These are phyloP conservation scores for Acromyrmex echinatior DNA, from an alignment of 1,140 invertebrate species.

Conservation along the genomic window DNA sequence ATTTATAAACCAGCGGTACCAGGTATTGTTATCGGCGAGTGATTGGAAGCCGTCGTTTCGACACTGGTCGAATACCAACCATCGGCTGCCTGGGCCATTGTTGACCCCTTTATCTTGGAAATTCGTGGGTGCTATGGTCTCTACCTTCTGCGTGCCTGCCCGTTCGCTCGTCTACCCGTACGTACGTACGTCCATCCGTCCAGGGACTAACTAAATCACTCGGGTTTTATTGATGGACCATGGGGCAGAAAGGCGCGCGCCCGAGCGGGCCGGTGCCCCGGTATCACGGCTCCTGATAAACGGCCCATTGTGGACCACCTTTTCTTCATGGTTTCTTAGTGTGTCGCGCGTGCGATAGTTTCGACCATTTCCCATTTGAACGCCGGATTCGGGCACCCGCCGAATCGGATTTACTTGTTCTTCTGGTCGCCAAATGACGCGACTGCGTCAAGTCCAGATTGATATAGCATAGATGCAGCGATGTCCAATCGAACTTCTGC, in stretches of 20 bases:
- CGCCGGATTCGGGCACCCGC: neutral
- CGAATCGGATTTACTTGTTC: constrained; percentile 57
- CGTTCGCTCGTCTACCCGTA: constrained; percentile 17
- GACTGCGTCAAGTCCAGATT: neutral
- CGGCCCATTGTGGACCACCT: constrained; percentile 78
- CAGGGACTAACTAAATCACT: constrained; percentile 80
- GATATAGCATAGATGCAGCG: neutral
- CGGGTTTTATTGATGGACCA: constrained; percentile 81
- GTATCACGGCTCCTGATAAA: constrained; percentile 80
- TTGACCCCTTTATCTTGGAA: constrained; percentile 82
- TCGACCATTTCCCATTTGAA: constrained; percentile 45
- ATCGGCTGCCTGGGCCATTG: constrained; percentile 79
- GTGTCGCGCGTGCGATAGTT: constrained; percentile 55
- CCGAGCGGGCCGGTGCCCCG: constrained; percentile 26
- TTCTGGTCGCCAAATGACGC: neutral
- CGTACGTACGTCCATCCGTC: constrained; percentile 22
- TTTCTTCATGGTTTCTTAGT: constrained; percentile 71
- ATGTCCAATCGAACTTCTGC: neutral
- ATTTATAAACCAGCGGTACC: constrained; percentile 81
- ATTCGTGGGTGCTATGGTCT: constrained; percentile 71
- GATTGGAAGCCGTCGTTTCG: constrained; percentile 80
- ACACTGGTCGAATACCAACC: constrained; percentile 83
- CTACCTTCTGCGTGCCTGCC: constrained; percentile 52
- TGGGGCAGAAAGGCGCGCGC: constrained; percentile 63
- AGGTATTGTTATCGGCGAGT: constrained; percentile 83